phyloP scores from a whole-genome alignment of 2,888 invertebrate species.

The Drosophila niveifrons region DNA sequence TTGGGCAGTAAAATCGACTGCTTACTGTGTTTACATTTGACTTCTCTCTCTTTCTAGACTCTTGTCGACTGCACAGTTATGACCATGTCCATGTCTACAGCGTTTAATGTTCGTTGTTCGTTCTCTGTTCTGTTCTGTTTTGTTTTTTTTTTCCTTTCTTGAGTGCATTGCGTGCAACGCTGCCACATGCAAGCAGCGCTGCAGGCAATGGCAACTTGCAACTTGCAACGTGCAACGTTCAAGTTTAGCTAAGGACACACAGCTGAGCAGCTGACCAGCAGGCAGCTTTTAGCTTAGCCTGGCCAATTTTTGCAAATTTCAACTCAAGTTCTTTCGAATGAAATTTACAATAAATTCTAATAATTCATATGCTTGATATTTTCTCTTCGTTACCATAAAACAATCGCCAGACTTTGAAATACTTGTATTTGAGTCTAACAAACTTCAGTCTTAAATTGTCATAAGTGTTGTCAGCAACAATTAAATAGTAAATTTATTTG shows the following conservation, averaged over 20 bases:
- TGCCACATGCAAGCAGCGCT: slow-evolving; percentile 55
- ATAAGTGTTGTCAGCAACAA: too few relatives aligned
- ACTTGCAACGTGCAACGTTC: slow-evolving; percentile 19
- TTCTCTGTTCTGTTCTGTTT: too few relatives aligned
- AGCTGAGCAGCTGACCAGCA: slow-evolving; percentile 2
- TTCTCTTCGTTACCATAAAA: too few relatives aligned
- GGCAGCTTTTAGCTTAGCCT: not conserved
- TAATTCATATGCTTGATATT: too few relatives aligned
- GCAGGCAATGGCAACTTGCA: slow-evolving; percentile 29
- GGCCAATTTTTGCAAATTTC: not conserved
- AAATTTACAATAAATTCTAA: not conserved
- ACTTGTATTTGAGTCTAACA: too few relatives aligned
- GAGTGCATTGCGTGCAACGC: slow-evolving; percentile 56
- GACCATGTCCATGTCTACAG: slow-evolving; percentile 44
- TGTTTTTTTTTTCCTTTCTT: not conserved
- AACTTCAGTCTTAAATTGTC: too few relatives aligned
- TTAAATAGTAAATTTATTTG: too few relatives aligned
- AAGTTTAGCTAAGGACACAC: slow-evolving; percentile 59
- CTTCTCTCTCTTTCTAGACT: not conserved
- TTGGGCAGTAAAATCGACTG: slow-evolving; percentile 13
- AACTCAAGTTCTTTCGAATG: not conserved
- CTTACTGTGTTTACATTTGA: not conserved
- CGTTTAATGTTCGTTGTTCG: not conserved
- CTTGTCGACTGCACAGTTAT: slow-evolving; percentile 41
- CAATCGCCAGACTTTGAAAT: too few relatives aligned